Conservation (phyloP, 2,797 vertebrate genomes). For the Lates japonicus region DNA sequence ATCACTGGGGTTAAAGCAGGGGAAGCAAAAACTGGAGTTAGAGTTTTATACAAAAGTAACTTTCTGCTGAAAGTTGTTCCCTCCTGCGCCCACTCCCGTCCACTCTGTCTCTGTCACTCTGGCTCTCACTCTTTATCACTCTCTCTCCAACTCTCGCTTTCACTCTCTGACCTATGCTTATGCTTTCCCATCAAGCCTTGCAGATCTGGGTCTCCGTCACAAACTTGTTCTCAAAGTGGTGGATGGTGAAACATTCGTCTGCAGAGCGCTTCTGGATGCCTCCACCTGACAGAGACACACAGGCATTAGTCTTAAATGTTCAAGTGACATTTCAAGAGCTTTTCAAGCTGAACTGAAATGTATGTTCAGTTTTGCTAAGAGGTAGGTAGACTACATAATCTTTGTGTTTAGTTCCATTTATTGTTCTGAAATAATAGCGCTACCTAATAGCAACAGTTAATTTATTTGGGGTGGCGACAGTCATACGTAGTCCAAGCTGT, state of each 20-base stretch:
- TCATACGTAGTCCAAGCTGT: neutral
- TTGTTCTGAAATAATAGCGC: neutral
- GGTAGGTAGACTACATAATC: neutral
- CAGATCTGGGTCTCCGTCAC: conserved; percentile 95
- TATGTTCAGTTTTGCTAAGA: neutral
- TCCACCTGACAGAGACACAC: conserved; percentile 60
- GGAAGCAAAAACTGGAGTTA: conserved; percentile 62
- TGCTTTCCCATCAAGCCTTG: conserved; percentile 84
- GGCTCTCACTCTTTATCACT: neutral
- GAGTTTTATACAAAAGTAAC: conserved; percentile 78
- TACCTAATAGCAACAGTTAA: no score
- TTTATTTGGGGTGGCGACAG: no score
- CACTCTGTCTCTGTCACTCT: conserved; percentile 18
- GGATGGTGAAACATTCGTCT: conserved; percentile 92
- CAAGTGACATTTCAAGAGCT: neutral
- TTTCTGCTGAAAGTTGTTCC: conserved; percentile 65
- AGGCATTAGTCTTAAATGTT: neutral
- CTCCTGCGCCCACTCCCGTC: conserved; percentile 35
- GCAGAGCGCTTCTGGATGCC: conserved; percentile 93
- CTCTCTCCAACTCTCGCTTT: conserved; percentile 5
- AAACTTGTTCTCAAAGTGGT: conserved; percentile 94
- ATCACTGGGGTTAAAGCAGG: conserved; percentile 76
- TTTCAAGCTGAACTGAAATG: neutral
- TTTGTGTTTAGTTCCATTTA: neutral
- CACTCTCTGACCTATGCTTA: conserved; percentile 10